Base-by-base conservation (phyloP, 2,797 vertebrate species). In the Channa striata region DNA sequence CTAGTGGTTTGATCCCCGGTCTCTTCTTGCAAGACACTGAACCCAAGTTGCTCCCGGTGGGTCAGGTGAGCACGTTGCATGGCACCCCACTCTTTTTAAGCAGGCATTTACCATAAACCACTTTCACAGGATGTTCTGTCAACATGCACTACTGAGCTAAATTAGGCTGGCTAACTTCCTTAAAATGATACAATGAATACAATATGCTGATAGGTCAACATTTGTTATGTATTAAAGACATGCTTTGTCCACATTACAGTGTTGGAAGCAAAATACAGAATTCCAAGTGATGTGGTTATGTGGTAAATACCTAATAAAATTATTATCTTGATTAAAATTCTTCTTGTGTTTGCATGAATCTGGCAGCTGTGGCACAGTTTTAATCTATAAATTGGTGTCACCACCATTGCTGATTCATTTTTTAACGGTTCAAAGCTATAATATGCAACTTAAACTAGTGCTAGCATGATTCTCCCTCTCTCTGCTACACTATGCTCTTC, bases 131-230 rank as follows among this genome's bases (percentile, higher is more conserved):
- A 82, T 74, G 71, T 66, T 23, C 51, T 33, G 60, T 74, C 51
- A 64, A 65, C 74, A 81, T 11, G 19, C 42, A 9, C 68, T 71
- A 72, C 46, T 36, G 72, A 60, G 66, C 68, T 79, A 85, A 82
- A 81, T 81, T 58, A 39, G 44, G 51, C 49, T 33, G 51, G 56
- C 68, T 16, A 1, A 25, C 56, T 59, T 77, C 51, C 67, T 66
- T 37, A 70, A 78, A 68, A 52, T 72, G 47, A 57, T 44, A 36
- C 42, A 51, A 51, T 47, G 50, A 39, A 21, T 43, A 12, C 2
- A 12, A 16, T 0, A 5, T 49, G 50, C 36, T 39, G 17, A 67
- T 44, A 13, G 54, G 59, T 47, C 71, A 19, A 70, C 44, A 23
- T 6, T 4, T 17, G 8, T 37, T 34, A 12, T 21, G 10, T 20